These are phyloP conservation scores for Coenonympha arcania DNA, from an alignment of 2,888 invertebrate genomes.

Conservation along the genomic window DNA sequence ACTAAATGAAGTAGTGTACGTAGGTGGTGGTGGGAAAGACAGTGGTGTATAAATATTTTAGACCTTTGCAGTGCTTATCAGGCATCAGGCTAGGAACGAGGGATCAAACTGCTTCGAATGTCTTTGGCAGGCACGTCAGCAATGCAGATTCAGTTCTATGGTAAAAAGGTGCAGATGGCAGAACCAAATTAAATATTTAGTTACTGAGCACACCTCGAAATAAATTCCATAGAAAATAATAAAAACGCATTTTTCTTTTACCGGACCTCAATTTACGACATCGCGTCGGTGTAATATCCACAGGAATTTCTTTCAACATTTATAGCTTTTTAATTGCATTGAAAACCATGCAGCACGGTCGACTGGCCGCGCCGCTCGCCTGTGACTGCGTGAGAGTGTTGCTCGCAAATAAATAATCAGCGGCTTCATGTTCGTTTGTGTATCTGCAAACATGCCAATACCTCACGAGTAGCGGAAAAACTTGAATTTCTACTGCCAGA, in stretches of 20 bases:
- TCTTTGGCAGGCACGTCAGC: too few relatives aligned
- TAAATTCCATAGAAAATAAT: background rate
- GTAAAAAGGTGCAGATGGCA: too few relatives aligned
- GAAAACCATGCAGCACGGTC: slow-evolving; percentile 41
- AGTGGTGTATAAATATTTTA: too few relatives aligned
- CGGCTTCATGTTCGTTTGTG: slow-evolving; percentile 9
- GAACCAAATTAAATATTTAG: too few relatives aligned
- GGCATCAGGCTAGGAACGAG: too few relatives aligned
- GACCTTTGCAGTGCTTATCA: too few relatives aligned
- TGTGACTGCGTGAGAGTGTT: slow-evolving; percentile 27
- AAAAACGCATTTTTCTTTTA: background rate
- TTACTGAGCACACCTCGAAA: too few relatives aligned
- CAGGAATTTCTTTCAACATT: slow-evolving; percentile 32
- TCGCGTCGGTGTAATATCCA: slow-evolving; percentile 6
- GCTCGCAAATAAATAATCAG: slow-evolving; percentile 23
- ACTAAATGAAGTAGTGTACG: too few relatives aligned
- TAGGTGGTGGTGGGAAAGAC: too few relatives aligned
- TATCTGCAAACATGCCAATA: background rate
- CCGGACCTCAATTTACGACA: background rate
- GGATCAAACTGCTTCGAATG: too few relatives aligned
- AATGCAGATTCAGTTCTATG: too few relatives aligned
- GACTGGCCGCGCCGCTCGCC: slow-evolving; percentile 32
- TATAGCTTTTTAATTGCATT: slow-evolving; percentile 53
- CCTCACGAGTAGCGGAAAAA: too few relatives aligned
- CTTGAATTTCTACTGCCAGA: background rate